Conservation (phyloP, 2,888 invertebrate species). For the Pyrochroa serraticornis region DNA sequence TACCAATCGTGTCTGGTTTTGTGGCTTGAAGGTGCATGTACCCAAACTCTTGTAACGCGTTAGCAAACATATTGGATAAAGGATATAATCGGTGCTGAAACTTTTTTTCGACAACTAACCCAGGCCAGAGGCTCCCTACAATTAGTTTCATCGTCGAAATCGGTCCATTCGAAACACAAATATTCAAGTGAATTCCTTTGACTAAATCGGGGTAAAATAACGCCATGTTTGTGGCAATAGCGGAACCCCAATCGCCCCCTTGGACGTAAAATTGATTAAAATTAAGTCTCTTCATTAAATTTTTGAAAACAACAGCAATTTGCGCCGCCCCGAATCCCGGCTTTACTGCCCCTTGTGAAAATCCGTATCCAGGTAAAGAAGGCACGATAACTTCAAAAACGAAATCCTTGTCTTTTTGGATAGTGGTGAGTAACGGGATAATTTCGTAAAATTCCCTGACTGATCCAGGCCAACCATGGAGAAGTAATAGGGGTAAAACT, state of each 20-base stretch:
- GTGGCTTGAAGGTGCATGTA: constrained; percentile 84
- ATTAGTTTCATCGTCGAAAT: constrained; percentile 32
- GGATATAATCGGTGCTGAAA: constrained; percentile 63
- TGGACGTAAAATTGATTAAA: constrained; percentile 71
- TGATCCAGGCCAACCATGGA: constrained; percentile 91
- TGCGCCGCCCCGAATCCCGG: constrained; percentile 65
- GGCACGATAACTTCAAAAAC: constrained; percentile 35
- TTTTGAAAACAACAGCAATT: constrained; percentile 65
- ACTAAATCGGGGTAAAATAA: constrained; percentile 65
- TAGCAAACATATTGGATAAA: constrained; percentile 55
- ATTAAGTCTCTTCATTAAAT: constrained; percentile 72
- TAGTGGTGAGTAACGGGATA: constrained; percentile 25
- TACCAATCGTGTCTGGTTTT: constrained; percentile 88
- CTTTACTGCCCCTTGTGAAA: constrained; percentile 62
- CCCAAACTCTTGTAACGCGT: constrained; percentile 58
- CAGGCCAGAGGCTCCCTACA: constrained; percentile 30
- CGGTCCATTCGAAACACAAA: constrained; percentile 58
- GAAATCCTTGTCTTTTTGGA: constrained; percentile 17
- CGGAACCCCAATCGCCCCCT: constrained; percentile 84
- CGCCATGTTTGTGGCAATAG: constrained; percentile 67
- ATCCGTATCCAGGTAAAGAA: constrained; percentile 38
- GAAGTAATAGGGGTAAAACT: constrained; percentile 69
- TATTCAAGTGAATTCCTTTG: constrained; percentile 65
- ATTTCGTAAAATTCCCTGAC: constrained; percentile 75
- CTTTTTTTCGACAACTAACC: constrained; percentile 58